Evolutionary conservation across 2,888 invertebrate genomes (phyloP), one percentile per base, ranked within the genome.

Genomic region (Pseudeuparius sepicola): DNA sequence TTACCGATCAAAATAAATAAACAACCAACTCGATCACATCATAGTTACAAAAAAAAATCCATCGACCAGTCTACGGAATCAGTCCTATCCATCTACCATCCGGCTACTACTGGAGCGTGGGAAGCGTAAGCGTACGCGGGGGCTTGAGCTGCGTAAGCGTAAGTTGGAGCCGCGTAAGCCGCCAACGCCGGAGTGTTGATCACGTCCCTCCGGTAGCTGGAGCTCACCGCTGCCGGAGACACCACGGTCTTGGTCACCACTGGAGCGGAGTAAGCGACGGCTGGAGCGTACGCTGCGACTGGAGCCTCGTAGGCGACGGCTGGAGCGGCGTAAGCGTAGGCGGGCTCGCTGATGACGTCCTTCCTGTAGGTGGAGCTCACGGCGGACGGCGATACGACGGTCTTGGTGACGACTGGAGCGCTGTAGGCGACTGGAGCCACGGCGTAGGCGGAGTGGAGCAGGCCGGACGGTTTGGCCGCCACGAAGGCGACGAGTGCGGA

Each of bases 401-500:
- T 23, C 18, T 31, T 13, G 24, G 51, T n/a, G n/a, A n/a, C n/a
- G n/a, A n/a, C n/a, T n/a, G n/a, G n/a, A n/a, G n/a, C n/a, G n/a
- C n/a, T n/a, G n/a, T n/a, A n/a, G n/a, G n/a, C n/a, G n/a, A n/a
- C n/a, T n/a, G n/a, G n/a, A n/a, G n/a, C n/a, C n/a, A n/a, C n/a
- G n/a, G n/a, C n/a, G n/a, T n/a, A n/a, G n/a, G n/a, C n/a, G n/a
- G n/a, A n/a, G n/a, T n/a, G n/a, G n/a, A n/a, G n/a, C n/a, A n/a
- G n/a, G n/a, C n/a, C n/a, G n/a, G n/a, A n/a, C n/a, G 39, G 62
- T 50, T 45, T 63, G 51, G 73, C 74, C 53, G 66, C 67, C 40
- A 67, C 73, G 55, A 72, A 63, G 45, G 73, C 67, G 55, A 68
- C 61, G 45, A 75, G 62, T 63, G 71, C 71, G 62, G 70, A 71